These are phyloP conservation scores for Calidris pygmaea DNA, from an alignment of 2,113 vertebrate species.

Conservation along the genomic window DNA sequence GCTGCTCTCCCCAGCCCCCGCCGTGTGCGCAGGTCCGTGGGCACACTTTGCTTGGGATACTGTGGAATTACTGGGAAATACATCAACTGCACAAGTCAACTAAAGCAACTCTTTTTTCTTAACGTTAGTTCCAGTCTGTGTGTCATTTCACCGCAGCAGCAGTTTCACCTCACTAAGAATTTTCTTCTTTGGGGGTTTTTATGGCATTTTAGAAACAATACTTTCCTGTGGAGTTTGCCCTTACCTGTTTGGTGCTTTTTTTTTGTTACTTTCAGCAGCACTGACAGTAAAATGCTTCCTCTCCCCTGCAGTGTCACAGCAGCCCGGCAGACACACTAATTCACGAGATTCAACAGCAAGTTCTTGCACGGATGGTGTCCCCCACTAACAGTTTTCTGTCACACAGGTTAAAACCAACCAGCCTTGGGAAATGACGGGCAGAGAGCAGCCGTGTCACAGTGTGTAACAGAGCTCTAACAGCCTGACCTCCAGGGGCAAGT, in stretches of 20 bases:
- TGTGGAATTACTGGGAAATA: not conserved
- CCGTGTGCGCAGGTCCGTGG: not conserved
- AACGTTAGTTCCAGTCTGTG: not conserved
- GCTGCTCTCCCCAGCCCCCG: no score
- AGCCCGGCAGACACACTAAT: not conserved
- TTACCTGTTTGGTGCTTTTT: not conserved
- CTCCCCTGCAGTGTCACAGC: not conserved
- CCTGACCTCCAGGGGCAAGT: not conserved
- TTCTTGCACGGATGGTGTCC: not conserved
- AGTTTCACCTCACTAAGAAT: not conserved
- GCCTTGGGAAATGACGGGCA: not conserved
- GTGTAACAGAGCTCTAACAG: not conserved
- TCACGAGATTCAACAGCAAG: not conserved
- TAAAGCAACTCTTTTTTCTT: not conserved
- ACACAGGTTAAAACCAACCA: not conserved
- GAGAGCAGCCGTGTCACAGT: not conserved
- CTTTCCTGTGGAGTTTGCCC: not conserved
- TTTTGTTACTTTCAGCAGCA: not conserved
- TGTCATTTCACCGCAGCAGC: not conserved
- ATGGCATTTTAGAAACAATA: not conserved
- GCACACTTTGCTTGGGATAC: not conserved
- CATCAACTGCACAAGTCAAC: not conserved
- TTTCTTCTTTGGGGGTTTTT: not conserved
- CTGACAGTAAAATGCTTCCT: not conserved
- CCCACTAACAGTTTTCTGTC: not conserved